Evolutionary conservation across 2,113 vertebrate species (phyloP), one percentile per base, ranked within the genome.

Genomic region (Dicrurus megarhynchus): DNA sequence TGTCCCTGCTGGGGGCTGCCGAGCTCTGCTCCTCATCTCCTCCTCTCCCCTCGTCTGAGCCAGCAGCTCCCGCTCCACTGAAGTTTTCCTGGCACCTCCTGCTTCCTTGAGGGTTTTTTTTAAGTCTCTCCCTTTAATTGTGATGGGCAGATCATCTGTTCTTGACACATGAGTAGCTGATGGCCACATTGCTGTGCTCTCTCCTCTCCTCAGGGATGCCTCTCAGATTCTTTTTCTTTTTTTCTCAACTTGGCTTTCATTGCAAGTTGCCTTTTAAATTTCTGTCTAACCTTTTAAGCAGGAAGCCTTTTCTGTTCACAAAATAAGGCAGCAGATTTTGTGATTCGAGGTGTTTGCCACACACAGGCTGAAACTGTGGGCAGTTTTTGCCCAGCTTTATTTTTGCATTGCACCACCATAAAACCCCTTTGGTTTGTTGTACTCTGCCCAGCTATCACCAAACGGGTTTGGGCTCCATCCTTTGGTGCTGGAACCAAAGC

Each of bases 11-110:
- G 20, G 76, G 74, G 89, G 32, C 83, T 39, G 4, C 71, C 68
- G 80, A 50, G 13, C 37, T 4, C 91, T 71, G 56, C 84, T 79
- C 83, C 78, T 89, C 90, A 50, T 14, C 91, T 70, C 68, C 84
- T 93, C 65, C 0, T 65, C 32, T 30, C 89, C 84, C 47, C 0
- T 10, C 46, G 7, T 78, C 87, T 93, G 35, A 93, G 86, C 1
- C 0, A 75, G 37, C 56, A 74, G 69, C 84, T 81, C n/a, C 80
- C 0, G 3, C 73, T 91, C 83, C 77, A 32, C 87, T 93, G 20
- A 94, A 96, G 87, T 76, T 87, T 88, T 46, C 75, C 91, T 91
- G 84, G 94, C 91, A 82, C 41, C 78, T 91, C 91, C 60, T 83
- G 75, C 26, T 73, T 93, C 67, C 93, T 37, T 39, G 63, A 79